phyloP scores from a whole-genome alignment of 2,113 vertebrate species.

The Rhinoderma darwinii region DNA sequence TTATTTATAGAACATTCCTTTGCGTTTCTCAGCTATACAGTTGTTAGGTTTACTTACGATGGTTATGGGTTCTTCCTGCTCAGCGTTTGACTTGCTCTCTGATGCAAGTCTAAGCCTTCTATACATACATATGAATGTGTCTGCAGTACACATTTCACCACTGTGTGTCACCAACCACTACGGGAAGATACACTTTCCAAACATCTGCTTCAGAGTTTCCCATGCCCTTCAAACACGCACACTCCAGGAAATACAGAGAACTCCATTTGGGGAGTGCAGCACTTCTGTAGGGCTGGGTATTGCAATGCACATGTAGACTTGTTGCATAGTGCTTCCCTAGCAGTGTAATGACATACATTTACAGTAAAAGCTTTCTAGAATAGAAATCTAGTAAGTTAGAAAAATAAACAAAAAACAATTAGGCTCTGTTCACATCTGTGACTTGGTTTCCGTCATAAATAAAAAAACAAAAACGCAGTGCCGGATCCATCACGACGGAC shows the following conservation, averaged over 20 bases:
- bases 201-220: not conserved
- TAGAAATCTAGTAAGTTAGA: too few species aligned
- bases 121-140: not conserved
- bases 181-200: not conserved
- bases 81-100: not conserved
- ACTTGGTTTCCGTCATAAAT: too few species aligned
- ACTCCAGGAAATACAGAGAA: not conserved
- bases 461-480: too few species aligned
- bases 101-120: too few species aligned
- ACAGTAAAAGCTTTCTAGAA: too few species aligned
- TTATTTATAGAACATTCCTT: not conserved
- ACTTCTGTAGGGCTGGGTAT: not conserved
- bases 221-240: not conserved
- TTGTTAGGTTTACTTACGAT: not conserved
- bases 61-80: not conserved
- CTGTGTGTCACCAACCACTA: slow-evolving; percentile 44
- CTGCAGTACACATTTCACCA: slow-evolving; percentile 39
- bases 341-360: too few species aligned
- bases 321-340: not conserved
- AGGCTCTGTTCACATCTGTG: too few species aligned
- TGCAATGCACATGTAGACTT: not conserved
- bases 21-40: not conserved
- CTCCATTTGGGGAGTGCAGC: not conserved
- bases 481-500: too few species aligned
- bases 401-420: too few species aligned